Base-by-base conservation (phyloP, 2,888 invertebrate species). In the Polyploca ridens region DNA sequence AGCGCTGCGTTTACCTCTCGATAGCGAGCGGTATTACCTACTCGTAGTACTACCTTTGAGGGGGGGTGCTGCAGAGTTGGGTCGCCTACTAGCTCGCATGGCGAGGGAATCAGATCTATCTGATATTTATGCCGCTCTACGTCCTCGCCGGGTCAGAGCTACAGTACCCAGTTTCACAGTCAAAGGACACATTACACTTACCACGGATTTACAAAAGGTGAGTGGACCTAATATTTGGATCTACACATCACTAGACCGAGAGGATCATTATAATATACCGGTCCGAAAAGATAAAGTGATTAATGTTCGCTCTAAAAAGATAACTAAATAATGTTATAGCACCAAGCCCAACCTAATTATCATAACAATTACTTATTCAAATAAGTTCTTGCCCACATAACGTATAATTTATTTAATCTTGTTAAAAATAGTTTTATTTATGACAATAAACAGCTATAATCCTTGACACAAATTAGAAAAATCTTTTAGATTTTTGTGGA, bases 191-290 rank as follows among this genome's bases (percentile, higher is more conserved):
- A 96, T 97, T 73, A 96, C 96, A 62, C 92, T 98, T 62, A 97
- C 97, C n/a, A 96, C 96, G 63, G 96, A 97, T 79, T 93, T 98
- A 69, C 97, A 97, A 86, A 96, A 96, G 95, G 98, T 97, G 91
- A 94, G 92, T 19, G 19, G n/a, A 44, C 11, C 46, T 14, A 0
- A 54, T 54, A 19, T 19, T 10, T 54, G 16, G 38, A 16, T 5
- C 16, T 16, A 46, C n/a, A 46, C n/a, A 8, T 54, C 19, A 19
- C 19, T n/a, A 11, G 19, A 19, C 14, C 10, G 4, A 6, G 1
- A 54, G 54, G 54, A 54, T 19, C 27, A 27, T 27, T 27, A 27
- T 27, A 1, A 27, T 27, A 27, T 27, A 27, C 27, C 27, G 27
- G 1, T 27, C n/a, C n/a, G n/a, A n/a, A n/a, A n/a, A n/a, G n/a